Evolutionary conservation across 2,113 vertebrate species (phyloP).

Genomic region (Passer montanus): DNA sequence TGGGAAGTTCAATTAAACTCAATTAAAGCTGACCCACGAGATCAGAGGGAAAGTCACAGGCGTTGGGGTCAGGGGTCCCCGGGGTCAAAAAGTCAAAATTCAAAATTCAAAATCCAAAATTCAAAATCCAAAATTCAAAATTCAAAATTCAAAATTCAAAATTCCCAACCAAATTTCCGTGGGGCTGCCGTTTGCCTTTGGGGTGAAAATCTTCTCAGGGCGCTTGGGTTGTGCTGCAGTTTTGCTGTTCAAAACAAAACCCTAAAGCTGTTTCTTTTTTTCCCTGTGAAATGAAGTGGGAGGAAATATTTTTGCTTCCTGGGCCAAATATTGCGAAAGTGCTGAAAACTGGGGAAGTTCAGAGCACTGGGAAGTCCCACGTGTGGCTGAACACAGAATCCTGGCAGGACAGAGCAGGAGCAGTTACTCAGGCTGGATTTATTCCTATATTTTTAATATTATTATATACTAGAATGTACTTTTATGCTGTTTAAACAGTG

Average conservation of each 20-base stretch:
- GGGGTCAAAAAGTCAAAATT: not conserved
- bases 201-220: not conserved
- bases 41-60: fast-evolving
- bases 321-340: not conserved
- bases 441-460: not conserved
- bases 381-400: not conserved
- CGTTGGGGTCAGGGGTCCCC: not conserved
- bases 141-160: not conserved
- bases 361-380: not conserved
- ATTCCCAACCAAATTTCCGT: not conserved
- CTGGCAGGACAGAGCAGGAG: not conserved
- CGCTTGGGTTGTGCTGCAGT: not conserved
- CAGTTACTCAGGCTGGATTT: not conserved
- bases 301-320: not conserved
- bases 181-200: no score
- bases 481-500: not conserved
- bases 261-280: fast-evolving
- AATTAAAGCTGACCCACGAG: not conserved
- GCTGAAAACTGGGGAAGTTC: not conserved
- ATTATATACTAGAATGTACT: not conserved
- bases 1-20: not conserved
- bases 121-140: not conserved
- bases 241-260: not conserved
- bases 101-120: not conserved
- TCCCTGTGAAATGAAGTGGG: not conserved